Percentiles rank a stretch among this genome's conserved stretches.
phyloP scores from a whole-genome alignment of 2,888 invertebrate species.

The Nysson spinosus region DNA sequence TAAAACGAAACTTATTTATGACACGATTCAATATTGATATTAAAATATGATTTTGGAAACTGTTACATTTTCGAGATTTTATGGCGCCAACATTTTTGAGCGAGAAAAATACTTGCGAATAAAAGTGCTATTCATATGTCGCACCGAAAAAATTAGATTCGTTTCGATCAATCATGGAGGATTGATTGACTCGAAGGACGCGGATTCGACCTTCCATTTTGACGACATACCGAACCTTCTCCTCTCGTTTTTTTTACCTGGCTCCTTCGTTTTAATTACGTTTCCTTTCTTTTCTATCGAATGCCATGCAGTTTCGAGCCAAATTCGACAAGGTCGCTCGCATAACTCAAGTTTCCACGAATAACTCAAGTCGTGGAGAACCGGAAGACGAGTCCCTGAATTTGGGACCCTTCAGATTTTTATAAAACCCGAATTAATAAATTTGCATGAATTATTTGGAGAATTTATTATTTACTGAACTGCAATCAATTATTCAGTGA shows the following conservation, averaged over 20 bases:
- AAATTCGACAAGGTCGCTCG: constrained; percentile 20
- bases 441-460: too few species aligned
- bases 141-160: constrained; percentile 19
- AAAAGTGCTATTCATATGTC: constrained; percentile 1
- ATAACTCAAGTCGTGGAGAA: constrained; percentile 27
- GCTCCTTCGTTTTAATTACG: constrained; percentile 36
- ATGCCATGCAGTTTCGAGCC: constrained; percentile 11
- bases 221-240: constrained; percentile 5
- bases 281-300: constrained; percentile 21
- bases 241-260: constrained; percentile 16
- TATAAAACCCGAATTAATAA: too few species aligned
- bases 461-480: too few species aligned
- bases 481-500: too few species aligned
- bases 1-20: too few species aligned
- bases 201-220: constrained; percentile 46
- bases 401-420: too few species aligned
- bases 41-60: too few species aligned
- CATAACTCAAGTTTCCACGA: background rate
- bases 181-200: constrained; percentile 53
- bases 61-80: background rate
- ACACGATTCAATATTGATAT: too few species aligned
- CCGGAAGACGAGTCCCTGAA: too few species aligned
- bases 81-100: background rate
- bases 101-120: constrained; percentile 14
- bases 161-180: constrained; percentile 34